phyloP scores from a whole-genome alignment of 2,797 vertebrate genomes.

The Zenarchopterus dispar region DNA sequence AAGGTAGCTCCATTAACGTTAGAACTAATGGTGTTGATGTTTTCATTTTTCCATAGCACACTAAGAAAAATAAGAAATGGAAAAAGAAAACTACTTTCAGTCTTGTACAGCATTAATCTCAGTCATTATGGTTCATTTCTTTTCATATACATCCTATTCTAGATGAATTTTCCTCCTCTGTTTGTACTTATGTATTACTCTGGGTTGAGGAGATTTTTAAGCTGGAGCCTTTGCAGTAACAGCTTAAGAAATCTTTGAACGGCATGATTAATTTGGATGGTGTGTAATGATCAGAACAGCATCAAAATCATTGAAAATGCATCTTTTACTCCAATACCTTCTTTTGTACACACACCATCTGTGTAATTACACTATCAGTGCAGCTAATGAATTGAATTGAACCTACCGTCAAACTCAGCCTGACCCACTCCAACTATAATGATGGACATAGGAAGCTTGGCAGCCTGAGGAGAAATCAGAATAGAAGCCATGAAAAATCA shows the following conservation, averaged over 20 bases:
- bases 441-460: slow-evolving; percentile 97
- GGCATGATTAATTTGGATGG: too few species aligned
- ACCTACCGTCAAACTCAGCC: slow-evolving; percentile 94
- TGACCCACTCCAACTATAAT: slow-evolving; percentile 96
- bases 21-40: background rate
- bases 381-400: background rate
- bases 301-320: too few species aligned
- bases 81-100: background rate
- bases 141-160: too few species aligned
- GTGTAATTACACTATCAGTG: background rate
- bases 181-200: too few species aligned
- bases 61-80: background rate
- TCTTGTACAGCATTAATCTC: background rate
- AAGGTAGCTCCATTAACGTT: slow-evolving; percentile 15
- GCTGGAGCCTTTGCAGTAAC: too few species aligned
- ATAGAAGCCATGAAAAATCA: background rate
- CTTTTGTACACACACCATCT: too few species aligned
- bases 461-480: slow-evolving; percentile 82
- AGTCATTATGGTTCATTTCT: background rate
- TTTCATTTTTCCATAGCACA: too few species aligned
- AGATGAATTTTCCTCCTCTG: too few species aligned
- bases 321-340: too few species aligned
- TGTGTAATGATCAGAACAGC: too few species aligned
- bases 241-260: too few species aligned
- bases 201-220: too few species aligned